Percentiles rank a stretch among this genome's conserved stretches.
Evolutionary conservation across 92 coral and sea anemone genomes (phyloP).

Genomic region (Porites divaricata): DNA sequence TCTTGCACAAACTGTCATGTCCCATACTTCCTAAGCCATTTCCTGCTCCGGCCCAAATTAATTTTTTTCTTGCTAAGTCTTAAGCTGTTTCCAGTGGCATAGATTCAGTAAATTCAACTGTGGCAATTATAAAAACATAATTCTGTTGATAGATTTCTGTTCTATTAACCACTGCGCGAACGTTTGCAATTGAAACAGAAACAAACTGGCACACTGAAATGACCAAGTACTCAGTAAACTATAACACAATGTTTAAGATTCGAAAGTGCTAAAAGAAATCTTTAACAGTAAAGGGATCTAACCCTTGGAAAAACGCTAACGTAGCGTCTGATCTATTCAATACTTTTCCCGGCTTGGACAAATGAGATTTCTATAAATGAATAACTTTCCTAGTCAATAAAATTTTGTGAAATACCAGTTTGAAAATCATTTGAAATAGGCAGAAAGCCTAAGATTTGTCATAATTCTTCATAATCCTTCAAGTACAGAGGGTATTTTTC

Average conservation of each 20-base stretch:
- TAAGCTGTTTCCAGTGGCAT: background rate
- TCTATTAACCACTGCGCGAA: background rate
- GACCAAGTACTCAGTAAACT: too few species aligned
- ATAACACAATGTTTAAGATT: slow-evolving; percentile 3
- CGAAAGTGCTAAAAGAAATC: background rate
- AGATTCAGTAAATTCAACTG: background rate
- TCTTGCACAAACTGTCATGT: slow-evolving; percentile 41
- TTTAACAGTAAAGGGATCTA: too few species aligned
- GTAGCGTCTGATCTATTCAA: slow-evolving; percentile 26
- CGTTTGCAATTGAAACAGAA: background rate
- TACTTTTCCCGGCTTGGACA: slow-evolving; percentile 34
- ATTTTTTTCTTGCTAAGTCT: slow-evolving; percentile 1
- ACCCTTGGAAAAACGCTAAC: background rate
- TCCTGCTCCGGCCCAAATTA: slow-evolving; percentile 26
- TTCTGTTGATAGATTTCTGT: background rate
- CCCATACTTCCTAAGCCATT: slow-evolving; percentile 18
- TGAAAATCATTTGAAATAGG: slow-evolving; percentile 22
- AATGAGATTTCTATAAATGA: slow-evolving; percentile 41
- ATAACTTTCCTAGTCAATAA: slow-evolving; percentile 27
- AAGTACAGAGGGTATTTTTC: slow-evolving; percentile 4
- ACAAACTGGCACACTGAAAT: background rate
- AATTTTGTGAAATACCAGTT: slow-evolving; percentile 4
- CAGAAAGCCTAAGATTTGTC: slow-evolving; percentile 1
- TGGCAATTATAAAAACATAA: background rate
- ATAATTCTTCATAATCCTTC: slow-evolving; percentile 36